Conservation (phyloP, 2,113 vertebrate species). For the Eptatretus burgeri region DNA sequence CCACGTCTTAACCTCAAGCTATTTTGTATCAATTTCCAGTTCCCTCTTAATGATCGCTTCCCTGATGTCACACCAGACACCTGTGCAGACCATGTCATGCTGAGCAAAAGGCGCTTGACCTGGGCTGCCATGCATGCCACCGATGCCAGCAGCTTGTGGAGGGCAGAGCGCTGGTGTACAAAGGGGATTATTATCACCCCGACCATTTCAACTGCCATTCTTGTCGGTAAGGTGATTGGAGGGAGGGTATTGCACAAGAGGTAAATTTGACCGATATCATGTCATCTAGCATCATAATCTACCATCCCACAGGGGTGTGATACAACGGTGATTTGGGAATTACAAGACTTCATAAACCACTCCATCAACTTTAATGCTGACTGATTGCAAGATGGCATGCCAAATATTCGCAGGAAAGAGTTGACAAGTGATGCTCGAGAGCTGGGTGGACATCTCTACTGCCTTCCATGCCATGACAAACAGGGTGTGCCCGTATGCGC, state of each 20-base stretch:
- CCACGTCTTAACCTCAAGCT: too few species aligned
- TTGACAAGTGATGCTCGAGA: conserved; percentile 17
- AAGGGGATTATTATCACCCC: conserved; percentile 22
- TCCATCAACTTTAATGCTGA: neutral
- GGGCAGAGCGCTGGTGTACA: conserved; percentile 27
- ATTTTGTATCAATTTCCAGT: too few species aligned
- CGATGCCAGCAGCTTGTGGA: conserved; percentile 28
- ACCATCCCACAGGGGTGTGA: neutral
- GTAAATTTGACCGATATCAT: too few species aligned
- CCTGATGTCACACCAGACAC: conserved; percentile 15
- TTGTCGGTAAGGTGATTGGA: conserved; percentile 18
- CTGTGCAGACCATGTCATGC: conserved; percentile 28
- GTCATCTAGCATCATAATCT: neutral
- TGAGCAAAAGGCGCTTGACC: conserved; percentile 25
- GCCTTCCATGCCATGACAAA: conserved; percentile 29
- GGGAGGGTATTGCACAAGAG: too few species aligned
- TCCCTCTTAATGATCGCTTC: too few species aligned
- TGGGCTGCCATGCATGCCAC: conserved; percentile 30
- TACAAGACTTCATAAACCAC: neutral
- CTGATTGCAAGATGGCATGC: neutral
- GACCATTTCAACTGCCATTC: conserved; percentile 32
- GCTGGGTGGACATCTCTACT: conserved; percentile 26
- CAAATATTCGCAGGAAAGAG: too few species aligned
- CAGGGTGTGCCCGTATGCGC: conserved; percentile 31
- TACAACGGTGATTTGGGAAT: neutral